Base-by-base conservation (phyloP, 64 coral and sea anemone species). In the Stichodactyla helianthus region DNA sequence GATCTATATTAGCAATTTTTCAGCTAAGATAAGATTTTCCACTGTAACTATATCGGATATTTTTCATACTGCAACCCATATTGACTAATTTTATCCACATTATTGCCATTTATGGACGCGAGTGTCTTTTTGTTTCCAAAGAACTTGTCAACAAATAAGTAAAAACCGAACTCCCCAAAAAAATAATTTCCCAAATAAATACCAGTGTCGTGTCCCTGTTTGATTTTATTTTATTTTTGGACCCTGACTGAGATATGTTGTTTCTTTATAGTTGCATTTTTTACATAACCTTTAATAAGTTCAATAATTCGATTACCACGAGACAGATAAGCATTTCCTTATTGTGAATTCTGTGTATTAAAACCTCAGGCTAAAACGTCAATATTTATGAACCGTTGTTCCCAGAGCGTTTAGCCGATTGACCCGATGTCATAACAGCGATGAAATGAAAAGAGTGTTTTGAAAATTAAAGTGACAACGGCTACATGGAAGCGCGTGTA, bases 251-350 rank as follows among this genome's bases (percentile, higher is more conserved):
- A 26, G 11, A 31, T 27, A 31, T 58, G 14, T 58, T 58, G 8
- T 74, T 27, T 23, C 26, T 74, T 74, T 74, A 74, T 74, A n/a
- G 23, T 74, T 31, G 68, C 68, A 74, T 74, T 74, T 74, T 74
- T 74, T 26, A 74, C 68, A 74, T 74, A 74, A 74, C 68, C 68
- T 74, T 74, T 74, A 74, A 74, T 74, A 74, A 74, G 68, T 31
- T 74, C 68, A 74, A 71, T 74, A 28, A 74, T 31, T 74, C 11
- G 68, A 74, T 74, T 74, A 74, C 68, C 68, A 31, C 23, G 22
- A 70, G 68, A 74, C 68, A 74, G 68, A 74, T 74, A 74, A 74
- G 68, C 68, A 74, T 74, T 74, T 74, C 68, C 68, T n/a, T 74
- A 74, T 74, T 74, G 68, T 74, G 68, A 74, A 74, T 74, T 74